Base-by-base conservation (phyloP, 1,140 invertebrate species). In the Sipha flava region DNA sequence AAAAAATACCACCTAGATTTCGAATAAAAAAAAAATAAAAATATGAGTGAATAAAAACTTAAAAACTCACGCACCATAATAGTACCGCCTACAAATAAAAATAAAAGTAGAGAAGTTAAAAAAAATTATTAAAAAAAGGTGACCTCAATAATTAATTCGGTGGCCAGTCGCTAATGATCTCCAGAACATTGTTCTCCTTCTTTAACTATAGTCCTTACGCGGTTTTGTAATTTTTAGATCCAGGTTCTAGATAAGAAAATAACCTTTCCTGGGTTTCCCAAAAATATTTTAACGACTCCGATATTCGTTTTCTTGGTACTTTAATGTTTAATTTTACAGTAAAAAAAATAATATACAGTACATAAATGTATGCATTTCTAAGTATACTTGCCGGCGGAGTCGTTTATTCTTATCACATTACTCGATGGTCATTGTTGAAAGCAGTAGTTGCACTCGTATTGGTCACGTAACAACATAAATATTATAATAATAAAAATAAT, bases 91-190 rank as follows among this genome's bases (percentile, higher is more conserved):
- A 4, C 31, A 1, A 68, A 31, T 49, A 72, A 72, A 16, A 72
- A 31, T 31, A 72, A n/a, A n/a, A 29, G 18, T 49, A 31, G 31
- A 70, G 16, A 45, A 45, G 16, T 7, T 45, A 70, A 43, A 26
- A 70, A 45, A 43, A 45, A 31, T 18, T 62, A 31, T 16, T 1
- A 31, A 31, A 47, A 45, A 45, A 45, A 45, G 16, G 43, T 10
- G 66, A 70, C 66, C 66, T 3, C 18, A 47, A 72, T 72, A 72
- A 47, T 72, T 72, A 72, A 72, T 16, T 47, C 47, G 16, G 43
- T 72, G 16, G 43, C 16, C 18, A 2, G 45, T 72, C 26, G n/a
- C 45, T 72, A 72, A 72, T 72, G 43, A 72, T 72, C 45, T 49
- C 68, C 49, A 47, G 14, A 62, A 62, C 10, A 62, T 31, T 4